A percentile compares a stretch with the other conserved stretches of the same genome.
These are phyloP conservation scores for Perccottus glenii DNA, from an alignment of 2,113 vertebrate genomes.

Conservation along the genomic window DNA sequence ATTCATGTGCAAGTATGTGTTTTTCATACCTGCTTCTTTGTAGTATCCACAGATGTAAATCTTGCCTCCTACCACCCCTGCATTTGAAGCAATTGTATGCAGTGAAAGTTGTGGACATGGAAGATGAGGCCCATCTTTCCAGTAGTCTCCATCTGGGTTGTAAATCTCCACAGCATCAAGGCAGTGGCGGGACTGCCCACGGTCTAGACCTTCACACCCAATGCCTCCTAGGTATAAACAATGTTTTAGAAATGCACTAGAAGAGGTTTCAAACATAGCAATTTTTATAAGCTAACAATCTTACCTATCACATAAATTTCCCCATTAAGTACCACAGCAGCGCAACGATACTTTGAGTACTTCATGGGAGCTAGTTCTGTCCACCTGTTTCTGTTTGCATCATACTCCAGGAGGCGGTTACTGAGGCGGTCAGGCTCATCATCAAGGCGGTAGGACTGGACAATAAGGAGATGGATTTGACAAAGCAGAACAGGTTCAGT, in stretches of 20 bases:
- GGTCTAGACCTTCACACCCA: constrained; percentile 88
- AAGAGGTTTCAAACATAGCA: neutral
- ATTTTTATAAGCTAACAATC: constrained; percentile 20
- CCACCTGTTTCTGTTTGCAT: constrained; percentile 91
- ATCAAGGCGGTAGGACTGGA: constrained; percentile 87
- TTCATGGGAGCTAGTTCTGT: constrained; percentile 86
- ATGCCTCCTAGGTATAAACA: constrained; percentile 86
- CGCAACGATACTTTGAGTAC: constrained; percentile 94
- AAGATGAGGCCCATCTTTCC: constrained; percentile 89
- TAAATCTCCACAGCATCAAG: constrained; percentile 94
- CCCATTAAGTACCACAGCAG: constrained; percentile 83
- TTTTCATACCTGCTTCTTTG: constrained; percentile 88
- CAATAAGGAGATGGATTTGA: constrained; percentile 21
- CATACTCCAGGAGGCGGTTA: constrained; percentile 88
- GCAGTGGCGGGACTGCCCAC: constrained; percentile 92
- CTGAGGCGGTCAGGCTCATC: constrained; percentile 96
- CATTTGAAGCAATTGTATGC: constrained; percentile 84
- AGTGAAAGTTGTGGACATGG: constrained; percentile 89
- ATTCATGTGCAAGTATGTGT: neutral
- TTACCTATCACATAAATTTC: constrained; percentile 96
- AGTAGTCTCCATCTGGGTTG: constrained; percentile 89
- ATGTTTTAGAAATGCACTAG: neutral
- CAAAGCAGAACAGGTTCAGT: constrained; percentile 57
- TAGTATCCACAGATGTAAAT: constrained; percentile 95
- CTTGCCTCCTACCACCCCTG: constrained; percentile 89